phyloP scores from a whole-genome alignment of 1,140 invertebrate species.

The Drosophila tristis region DNA sequence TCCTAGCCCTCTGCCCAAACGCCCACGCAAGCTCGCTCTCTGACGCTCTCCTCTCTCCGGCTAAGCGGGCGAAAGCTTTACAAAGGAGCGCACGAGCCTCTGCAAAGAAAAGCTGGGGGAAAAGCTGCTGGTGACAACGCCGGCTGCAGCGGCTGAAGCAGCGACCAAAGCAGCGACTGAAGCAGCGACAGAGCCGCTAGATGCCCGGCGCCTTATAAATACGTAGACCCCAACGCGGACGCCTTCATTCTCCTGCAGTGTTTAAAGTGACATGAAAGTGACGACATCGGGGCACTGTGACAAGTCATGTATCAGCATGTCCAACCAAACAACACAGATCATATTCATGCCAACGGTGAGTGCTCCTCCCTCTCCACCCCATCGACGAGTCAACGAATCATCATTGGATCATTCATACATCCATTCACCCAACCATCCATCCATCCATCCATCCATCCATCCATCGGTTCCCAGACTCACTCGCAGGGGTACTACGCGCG shows the following conservation, averaged over 20 bases:
- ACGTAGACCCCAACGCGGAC: constrained; percentile 57
- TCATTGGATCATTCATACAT: neutral
- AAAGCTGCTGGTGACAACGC: too few relatives aligned
- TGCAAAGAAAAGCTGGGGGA: too few relatives aligned
- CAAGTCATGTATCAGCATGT: constrained; percentile 84
- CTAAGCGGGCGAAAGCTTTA: too few relatives aligned
- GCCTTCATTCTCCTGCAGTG: constrained; percentile 84
- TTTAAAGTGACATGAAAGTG: constrained; percentile 84
- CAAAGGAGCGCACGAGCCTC: too few relatives aligned
- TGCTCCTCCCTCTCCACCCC: constrained; percentile 5
- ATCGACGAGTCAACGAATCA: too few relatives aligned
- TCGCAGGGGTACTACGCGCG: neutral
- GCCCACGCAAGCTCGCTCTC: too few relatives aligned
- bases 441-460: neutral
- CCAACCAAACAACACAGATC: constrained; percentile 83
- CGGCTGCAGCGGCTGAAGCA: too few relatives aligned
- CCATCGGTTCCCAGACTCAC: too few relatives aligned
- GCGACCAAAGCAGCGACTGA: too few relatives aligned
- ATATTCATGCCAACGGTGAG: constrained; percentile 84
- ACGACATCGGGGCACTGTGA: constrained; percentile 83
- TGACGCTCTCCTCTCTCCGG: too few relatives aligned
- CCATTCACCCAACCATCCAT: neutral
- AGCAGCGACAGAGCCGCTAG: neutral
- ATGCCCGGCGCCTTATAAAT: constrained; percentile 73
- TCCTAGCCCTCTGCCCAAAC: too few relatives aligned